Evolutionary conservation across 30 jellyfish, hydroid and myxozoan species (phyloP).

Genomic region (Hydractinia echinata): DNA sequence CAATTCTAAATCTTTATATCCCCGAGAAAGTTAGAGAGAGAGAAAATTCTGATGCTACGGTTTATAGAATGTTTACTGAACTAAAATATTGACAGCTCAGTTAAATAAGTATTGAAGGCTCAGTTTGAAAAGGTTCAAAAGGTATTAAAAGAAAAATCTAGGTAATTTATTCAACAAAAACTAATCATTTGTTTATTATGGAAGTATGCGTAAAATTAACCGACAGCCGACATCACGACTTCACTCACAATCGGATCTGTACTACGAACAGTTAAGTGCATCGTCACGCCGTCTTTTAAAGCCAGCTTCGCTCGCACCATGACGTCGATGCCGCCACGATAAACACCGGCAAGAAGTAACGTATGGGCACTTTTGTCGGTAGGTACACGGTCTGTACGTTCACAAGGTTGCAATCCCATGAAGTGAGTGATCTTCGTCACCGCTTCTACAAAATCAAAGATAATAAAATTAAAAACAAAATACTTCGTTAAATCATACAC

Average conservation of each 20-base stretch:
- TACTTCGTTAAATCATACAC: no score
- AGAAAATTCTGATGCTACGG: no score
- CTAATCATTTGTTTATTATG: no score
- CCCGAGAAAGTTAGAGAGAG: no score
- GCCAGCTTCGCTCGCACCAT: conserved; percentile 88
- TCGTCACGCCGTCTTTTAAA: conserved; percentile 88
- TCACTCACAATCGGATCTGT: conserved; percentile 79
- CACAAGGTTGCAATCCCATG: conserved; percentile 97
- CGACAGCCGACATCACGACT: conserved; percentile 97
- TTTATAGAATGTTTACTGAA: no score
- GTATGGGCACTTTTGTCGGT: conserved; percentile 89
- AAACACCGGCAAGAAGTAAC: conserved; percentile 92
- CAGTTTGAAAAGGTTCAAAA: no score
- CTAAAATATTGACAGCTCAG: no score
- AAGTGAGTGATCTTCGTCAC: conserved; percentile 81
- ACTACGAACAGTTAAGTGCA: conserved; percentile 97
- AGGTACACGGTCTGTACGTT: conserved; percentile 92
- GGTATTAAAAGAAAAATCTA: no score
- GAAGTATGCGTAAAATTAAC: conserved; percentile 20
- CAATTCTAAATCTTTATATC: no score
- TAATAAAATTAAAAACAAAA: no score
- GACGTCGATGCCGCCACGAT: conserved; percentile 95
- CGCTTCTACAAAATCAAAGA: conserved; percentile 53
- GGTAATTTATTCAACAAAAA: no score
- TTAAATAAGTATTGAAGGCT: no score